Base-by-base conservation (phyloP, 1,140 invertebrate genomes). In the Orchesella cincta region DNA sequence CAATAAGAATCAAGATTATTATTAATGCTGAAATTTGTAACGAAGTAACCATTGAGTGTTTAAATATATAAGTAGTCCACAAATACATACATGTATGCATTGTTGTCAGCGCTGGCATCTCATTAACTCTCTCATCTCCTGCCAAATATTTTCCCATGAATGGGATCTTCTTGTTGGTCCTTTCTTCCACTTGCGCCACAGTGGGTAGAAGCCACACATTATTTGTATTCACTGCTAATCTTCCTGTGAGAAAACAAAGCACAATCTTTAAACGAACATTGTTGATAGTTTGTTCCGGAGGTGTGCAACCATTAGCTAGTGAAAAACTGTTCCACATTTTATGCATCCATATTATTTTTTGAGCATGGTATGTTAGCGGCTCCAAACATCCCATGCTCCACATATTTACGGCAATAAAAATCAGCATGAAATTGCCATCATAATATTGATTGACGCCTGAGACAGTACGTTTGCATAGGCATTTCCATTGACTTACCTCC, bases 401-500 rank as follows among this genome's bases (percentile, higher is more conserved):
- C n/a, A n/a, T n/a, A n/a, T n/a, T n/a, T n/a, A n/a, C n/a, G n/a
- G n/a, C n/a, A n/a, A n/a, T n/a, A n/a, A n/a, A n/a, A n/a, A n/a
- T n/a, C n/a, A n/a, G n/a, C n/a, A n/a, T n/a, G n/a, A n/a, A n/a
- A n/a, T n/a, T n/a, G n/a, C n/a, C n/a, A n/a, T n/a, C n/a, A n/a
- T n/a, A n/a, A n/a, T n/a, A n/a, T n/a, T n/a, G n/a, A n/a, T n/a
- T n/a, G n/a, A n/a, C n/a, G n/a, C n/a, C n/a, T n/a, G n/a, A n/a
- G n/a, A n/a, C n/a, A n/a, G n/a, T n/a, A n/a, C n/a, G n/a, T n/a
- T n/a, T n/a, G n/a, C n/a, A n/a, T n/a, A n/a, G n/a, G n/a, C n/a
- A n/a, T n/a, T n/a, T n/a, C n/a, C n/a, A n/a, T n/a, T n/a, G n/a
- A 54, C 29, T 8, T 33, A 62, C 85, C 85, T 70, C 81, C 78